Conservation (phyloP, 2,888 invertebrate genomes). For the Spatulosminthurus flaviceps region DNA sequence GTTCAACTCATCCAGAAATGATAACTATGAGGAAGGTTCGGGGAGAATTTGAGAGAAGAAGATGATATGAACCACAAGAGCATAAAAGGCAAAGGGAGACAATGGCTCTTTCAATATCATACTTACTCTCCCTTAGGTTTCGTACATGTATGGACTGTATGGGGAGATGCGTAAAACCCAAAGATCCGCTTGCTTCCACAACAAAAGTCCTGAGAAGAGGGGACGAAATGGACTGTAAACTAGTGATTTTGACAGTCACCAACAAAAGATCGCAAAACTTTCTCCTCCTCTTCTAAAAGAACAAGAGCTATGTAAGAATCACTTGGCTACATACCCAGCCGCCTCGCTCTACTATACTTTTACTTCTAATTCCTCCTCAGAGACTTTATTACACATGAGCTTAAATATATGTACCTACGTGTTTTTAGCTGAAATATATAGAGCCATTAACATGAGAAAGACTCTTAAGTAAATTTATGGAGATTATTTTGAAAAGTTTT, state of each 20-base stretch:
- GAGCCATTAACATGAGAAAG: no score
- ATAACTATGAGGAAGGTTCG: not conserved
- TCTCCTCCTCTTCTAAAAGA: conserved; percentile 37
- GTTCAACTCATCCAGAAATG: not conserved
- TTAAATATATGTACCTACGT: no score
- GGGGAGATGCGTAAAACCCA: conserved; percentile 41
- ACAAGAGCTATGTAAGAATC: not conserved
- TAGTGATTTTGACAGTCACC: conserved; percentile 56
- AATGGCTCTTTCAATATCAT: no score
- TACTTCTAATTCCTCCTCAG: no score
- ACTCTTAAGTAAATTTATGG: no score
- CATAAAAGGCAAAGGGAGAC: not conserved
- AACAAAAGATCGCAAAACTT: conserved; percentile 45
- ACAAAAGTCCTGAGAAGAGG: conserved; percentile 19
- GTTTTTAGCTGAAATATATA: no score
- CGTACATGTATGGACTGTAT: no score
- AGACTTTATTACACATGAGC: no score
- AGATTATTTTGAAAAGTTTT: no score
- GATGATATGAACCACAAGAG: conserved; percentile 2
- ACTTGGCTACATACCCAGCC: no score
- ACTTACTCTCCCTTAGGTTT: no score
- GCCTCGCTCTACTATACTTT: no score
- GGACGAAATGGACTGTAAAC: conserved; percentile 61
- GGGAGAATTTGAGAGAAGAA: not conserved
- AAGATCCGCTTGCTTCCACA: conserved; percentile 35